phyloP scores from a whole-genome alignment of 2,888 invertebrate genomes.

The Ormyrus pomaceus region DNA sequence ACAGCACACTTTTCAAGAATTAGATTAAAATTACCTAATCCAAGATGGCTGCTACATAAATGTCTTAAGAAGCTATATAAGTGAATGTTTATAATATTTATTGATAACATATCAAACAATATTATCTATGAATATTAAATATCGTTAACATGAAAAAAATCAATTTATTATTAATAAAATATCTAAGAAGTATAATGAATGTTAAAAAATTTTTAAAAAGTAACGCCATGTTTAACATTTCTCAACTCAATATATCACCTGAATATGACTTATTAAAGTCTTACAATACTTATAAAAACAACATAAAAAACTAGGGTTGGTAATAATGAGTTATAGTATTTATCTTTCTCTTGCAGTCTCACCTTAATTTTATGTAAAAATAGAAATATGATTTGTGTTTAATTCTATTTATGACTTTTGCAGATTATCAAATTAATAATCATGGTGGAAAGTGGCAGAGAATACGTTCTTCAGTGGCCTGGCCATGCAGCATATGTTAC shows the following conservation, averaged over 20 bases:
- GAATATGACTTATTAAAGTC: no score
- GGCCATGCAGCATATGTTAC: constrained; percentile 83
- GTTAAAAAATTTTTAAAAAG: no score
- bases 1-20: background rate
- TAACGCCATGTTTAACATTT: no score
- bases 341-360: background rate
- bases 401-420: constrained; percentile 17
- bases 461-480: constrained; percentile 82
- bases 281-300: no score
- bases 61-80: background rate
- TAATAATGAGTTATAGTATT: background rate
- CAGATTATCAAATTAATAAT: constrained; percentile 45
- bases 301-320: no score
- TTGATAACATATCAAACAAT: background rate
- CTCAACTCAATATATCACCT: no score
- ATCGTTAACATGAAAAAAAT: no score
- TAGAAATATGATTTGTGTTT: no score
- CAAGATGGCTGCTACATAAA: constrained; percentile 32
- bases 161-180: no score
- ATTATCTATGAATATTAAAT: background rate
- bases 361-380: no score
- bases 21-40: constrained; percentile 13
- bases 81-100: background rate
- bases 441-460: constrained; percentile 69
- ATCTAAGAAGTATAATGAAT: no score